phyloP scores from a whole-genome alignment of 2,113 vertebrate species.

The Malaclemys terrapin region DNA sequence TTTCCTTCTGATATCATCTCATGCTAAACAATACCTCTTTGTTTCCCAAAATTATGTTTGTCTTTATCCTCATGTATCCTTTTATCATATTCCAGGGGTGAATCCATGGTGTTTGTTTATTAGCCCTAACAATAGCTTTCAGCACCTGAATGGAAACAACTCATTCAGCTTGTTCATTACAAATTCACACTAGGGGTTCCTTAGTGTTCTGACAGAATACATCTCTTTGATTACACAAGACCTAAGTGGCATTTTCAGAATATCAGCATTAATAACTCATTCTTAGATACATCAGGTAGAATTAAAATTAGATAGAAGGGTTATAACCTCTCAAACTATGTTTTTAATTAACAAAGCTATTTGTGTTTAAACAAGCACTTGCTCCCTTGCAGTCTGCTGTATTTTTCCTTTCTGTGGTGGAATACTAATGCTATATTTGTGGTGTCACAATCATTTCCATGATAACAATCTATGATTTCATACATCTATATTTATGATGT shows the following conservation, averaged over 20 bases:
- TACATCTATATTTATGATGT: neutral
- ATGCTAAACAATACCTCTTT: constrained; percentile 63
- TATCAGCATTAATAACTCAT: constrained; percentile 78
- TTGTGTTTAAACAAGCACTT: constrained; percentile 23
- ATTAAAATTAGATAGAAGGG: constrained; percentile 74
- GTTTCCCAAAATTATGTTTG: constrained; percentile 54
- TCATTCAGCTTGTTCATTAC: constrained; percentile 71
- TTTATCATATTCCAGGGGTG: constrained; percentile 72
- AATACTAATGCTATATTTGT: neutral
- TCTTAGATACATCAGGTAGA: constrained; percentile 72
- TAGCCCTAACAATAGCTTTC: constrained; percentile 58
- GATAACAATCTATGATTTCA: constrained; percentile 14
- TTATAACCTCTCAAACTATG: constrained; percentile 69
- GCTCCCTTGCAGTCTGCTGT: neutral
- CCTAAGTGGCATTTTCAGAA: constrained; percentile 74
- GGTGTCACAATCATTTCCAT: neutral
- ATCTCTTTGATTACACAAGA: constrained; percentile 76
- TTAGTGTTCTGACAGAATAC: constrained; percentile 79
- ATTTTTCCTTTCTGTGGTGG: constrained; percentile 2
- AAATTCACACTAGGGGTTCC: constrained; percentile 68
- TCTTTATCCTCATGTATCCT: constrained; percentile 67
- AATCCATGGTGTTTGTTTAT: constrained; percentile 72
- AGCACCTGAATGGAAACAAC: constrained; percentile 65
- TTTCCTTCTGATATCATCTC: constrained; percentile 67
- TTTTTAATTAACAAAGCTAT: constrained; percentile 67